These are phyloP conservation scores for Notiomystis cincta DNA, from an alignment of 2,113 vertebrate genomes.

Conservation along the genomic window DNA sequence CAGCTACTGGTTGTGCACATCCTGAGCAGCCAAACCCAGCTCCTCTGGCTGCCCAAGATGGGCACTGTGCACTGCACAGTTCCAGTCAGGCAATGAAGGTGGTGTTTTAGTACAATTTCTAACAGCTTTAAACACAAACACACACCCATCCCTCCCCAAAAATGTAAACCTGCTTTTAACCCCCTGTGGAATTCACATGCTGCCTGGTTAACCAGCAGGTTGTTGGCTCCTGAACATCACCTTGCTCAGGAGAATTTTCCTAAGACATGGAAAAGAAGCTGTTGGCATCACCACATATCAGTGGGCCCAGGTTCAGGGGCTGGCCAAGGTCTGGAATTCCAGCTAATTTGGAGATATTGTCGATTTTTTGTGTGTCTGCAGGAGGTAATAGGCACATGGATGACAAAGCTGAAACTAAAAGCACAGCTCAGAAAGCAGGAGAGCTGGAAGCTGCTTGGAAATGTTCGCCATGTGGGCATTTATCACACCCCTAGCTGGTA, in stretches of 20 bases:
- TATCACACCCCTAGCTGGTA: background rate
- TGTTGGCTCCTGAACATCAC: no score
- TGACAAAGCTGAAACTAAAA: background rate
- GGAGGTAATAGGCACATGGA: background rate
- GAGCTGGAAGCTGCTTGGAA: background rate
- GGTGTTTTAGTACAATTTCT: background rate
- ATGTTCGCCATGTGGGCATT: background rate
- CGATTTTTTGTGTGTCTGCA: background rate
- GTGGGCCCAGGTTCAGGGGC: background rate
- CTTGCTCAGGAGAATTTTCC: background rate
- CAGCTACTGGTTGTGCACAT: background rate
- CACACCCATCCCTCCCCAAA: background rate
- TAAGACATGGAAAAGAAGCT: background rate
- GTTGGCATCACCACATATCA: background rate
- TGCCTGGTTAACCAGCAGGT: no score
- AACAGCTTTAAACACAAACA: background rate
- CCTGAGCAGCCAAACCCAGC: background rate
- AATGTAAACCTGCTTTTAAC: background rate
- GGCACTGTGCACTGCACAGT: background rate
- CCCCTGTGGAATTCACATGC: no score
- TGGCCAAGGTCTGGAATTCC: background rate
- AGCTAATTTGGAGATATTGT: background rate
- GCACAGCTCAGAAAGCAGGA: background rate
- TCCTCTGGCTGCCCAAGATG: background rate
- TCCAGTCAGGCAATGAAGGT: background rate